Percentiles rank a stretch among this genome's conserved stretches.
phyloP scores from a whole-genome alignment of 2,888 invertebrate genomes.

The Alcis repandata region DNA sequence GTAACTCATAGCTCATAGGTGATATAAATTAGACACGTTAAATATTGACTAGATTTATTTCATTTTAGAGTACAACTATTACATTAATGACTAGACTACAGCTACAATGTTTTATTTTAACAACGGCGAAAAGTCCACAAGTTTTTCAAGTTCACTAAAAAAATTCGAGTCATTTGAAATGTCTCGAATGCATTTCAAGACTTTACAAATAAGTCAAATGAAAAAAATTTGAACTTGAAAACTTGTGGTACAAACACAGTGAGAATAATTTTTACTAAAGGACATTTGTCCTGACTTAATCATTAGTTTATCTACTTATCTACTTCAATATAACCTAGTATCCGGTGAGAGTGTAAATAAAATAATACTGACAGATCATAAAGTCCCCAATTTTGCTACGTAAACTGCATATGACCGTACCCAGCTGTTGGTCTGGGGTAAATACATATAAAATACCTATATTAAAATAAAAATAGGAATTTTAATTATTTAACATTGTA shows the following conservation, averaged over 20 bases:
- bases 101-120: neutral
- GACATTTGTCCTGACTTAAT: neutral
- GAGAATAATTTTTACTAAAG: neutral
- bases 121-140: conserved; percentile 5
- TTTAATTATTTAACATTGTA: too few relatives aligned
- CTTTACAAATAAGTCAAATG: conserved; percentile 17
- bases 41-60: neutral
- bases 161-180: conserved; percentile 19
- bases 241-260: conserved; percentile 3
- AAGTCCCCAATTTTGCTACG: too few relatives aligned
- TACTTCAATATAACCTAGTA: too few relatives aligned
- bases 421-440: too few relatives aligned
- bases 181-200: neutral
- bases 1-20: neutral
- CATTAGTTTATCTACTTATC: too few relatives aligned
- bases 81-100: too few relatives aligned
- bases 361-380: too few relatives aligned
- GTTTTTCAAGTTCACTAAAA: conserved; percentile 28
- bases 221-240: conserved; percentile 30
- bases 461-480: too few relatives aligned
- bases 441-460: too few relatives aligned
- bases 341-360: too few relatives aligned
- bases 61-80: too few relatives aligned
- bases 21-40: neutral
- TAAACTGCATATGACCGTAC: too few relatives aligned